Base-by-base conservation (phyloP, 2,888 invertebrate genomes). In the Xestia xanthographa region DNA sequence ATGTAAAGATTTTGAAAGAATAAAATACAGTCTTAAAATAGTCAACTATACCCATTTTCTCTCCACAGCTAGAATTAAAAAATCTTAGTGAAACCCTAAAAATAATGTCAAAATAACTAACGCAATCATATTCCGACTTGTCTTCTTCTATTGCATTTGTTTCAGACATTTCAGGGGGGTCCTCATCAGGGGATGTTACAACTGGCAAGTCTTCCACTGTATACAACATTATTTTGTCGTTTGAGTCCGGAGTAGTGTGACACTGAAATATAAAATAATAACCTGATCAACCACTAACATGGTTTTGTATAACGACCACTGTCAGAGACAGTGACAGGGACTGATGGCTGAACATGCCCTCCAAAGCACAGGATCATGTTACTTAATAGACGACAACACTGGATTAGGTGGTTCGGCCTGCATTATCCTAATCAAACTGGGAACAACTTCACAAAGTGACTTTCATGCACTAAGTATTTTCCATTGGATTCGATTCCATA, bases 1-100 rank as follows among this genome's bases (percentile, higher is more conserved):
- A 41, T 41, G 41, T 41, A 41, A 9, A 41, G 9, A 41, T 41
- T 41, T 41, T 8, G 41, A 41, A 41, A 41, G 41, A 8, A 1
- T 9, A 41, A 9, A 41, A 34, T 34, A 34, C 34, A 34, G 34
- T 5, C 5, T 34, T 34, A 34, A 34, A 34, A 34, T 2, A 60
- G 34, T 60, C 60, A 34, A 60, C 34, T 4, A 20, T 60, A 8
- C 60, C 20, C 17, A 14, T 60, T 60, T 60, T 34, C 20, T 34
- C 60, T 29, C 60, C 60, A 60, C 60, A 60, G 17, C 60, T 60
- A 60, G 60, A 58, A 58, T 58, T 29, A 29, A 58, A 58, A 58
- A 29, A 58, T 58, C 58, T 58, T 58, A 58, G 58, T 17, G 17
- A 29, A 58, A 58, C 5, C 34, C 60, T 34, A 60, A 60, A 60